Evolutionary conservation across 2,113 vertebrate species (phyloP), one percentile per base, ranked within the genome.

Genomic region (Gila orcuttii): DNA sequence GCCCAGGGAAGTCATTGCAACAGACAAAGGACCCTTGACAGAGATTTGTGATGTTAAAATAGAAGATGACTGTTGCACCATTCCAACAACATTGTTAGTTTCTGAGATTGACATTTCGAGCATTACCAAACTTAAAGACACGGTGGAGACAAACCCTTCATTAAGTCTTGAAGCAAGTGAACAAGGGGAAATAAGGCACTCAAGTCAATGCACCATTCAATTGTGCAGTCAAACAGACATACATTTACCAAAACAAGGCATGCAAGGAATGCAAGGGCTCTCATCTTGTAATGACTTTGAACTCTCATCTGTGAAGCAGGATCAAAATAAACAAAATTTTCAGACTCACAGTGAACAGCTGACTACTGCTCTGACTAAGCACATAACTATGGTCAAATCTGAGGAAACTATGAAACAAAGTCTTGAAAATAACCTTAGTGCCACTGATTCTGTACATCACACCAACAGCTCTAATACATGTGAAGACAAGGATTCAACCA

Each of bases 1-100:
- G 64, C 87, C 10, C 52, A 89, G 88, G 59, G 85, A 88, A 59
- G 83, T 25, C 17, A 59, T 50, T 36, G 75, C 45, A 25, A 74
- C 47, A 39, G 60, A 78, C 60, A 88, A 75, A 19, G 87, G 82
- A 89, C 89, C 90, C 57, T 68, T 88, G 73, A 47, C 83, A 79
- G 91, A 94, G 77, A 66, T 88, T 17, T 92, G 90, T 89, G 92
- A 94, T 10, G 93, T 95, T 79, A 94, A 95, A 89, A 90, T 93
- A 86, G 94, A 95, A 88, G 87, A 92, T 85, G 92, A 94, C 62
- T 86, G 77, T 86, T 92, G 93, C 74, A 82, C 90, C 89, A 88
- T 86, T 75, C 91, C 91, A 79, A 85, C 86, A 13, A 79, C 81
- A n/a, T 87, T 86, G 85, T 77, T 89, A 75, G 47, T 17, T 42